Conservation (phyloP, 2,113 vertebrate species). For the Dermatemys mawii region DNA sequence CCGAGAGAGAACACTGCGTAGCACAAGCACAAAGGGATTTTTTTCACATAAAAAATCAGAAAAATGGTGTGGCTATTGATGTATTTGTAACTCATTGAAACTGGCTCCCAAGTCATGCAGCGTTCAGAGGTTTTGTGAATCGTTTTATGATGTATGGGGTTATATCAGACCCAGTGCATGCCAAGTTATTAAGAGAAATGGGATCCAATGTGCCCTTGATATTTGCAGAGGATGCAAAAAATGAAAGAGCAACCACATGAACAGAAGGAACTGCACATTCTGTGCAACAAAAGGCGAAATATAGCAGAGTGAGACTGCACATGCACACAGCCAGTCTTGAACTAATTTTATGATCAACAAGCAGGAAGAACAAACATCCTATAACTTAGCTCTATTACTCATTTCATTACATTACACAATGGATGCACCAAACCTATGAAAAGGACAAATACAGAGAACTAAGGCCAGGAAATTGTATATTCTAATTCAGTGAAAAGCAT, state of each 20-base stretch:
- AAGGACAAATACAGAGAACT: not conserved
- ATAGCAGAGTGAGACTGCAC: not conserved
- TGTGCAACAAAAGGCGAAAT: not conserved
- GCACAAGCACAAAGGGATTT: not conserved
- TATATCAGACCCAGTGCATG: not conserved
- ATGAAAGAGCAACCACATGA: not conserved
- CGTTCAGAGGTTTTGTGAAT: not conserved
- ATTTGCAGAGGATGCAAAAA: not conserved
- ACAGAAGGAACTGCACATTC: not conserved
- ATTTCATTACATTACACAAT: not conserved
- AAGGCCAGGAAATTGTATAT: not conserved
- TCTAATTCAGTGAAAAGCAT: not conserved
- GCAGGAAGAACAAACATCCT: not conserved
- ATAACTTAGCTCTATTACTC: not conserved
- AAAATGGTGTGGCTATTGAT: not conserved
- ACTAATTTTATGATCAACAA: not conserved
- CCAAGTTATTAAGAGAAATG: not conserved
- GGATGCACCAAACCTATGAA: not conserved
- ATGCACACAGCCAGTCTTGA: not conserved
- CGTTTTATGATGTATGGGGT: not conserved
- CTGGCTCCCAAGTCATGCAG: not conserved
- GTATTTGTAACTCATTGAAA: not conserved
- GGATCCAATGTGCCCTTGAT: not conserved
- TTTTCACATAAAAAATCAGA: not conserved
- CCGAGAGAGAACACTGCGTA: not conserved